These are phyloP conservation scores for Gadopsis marmoratus DNA, from an alignment of 2,797 vertebrate genomes.

Conservation along the genomic window DNA sequence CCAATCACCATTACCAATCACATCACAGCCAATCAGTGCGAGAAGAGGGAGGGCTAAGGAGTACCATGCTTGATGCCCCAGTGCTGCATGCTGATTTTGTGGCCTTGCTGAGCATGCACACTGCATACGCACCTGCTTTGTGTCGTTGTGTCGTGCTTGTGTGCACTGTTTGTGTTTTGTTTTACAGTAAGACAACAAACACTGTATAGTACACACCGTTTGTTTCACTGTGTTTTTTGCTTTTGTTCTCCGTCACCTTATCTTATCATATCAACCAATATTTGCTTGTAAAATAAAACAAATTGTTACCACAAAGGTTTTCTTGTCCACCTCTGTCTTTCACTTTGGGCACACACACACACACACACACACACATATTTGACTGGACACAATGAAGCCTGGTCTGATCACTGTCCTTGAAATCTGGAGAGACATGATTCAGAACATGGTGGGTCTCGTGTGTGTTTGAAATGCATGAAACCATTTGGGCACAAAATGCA, in stretches of 20 bases:
- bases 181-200: not conserved
- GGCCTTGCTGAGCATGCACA: constrained; percentile 68
- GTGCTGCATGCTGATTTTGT: constrained; percentile 75
- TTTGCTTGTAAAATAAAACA: not conserved
- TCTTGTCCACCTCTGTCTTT: constrained; percentile 13
- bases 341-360: constrained; percentile 5
- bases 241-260: not conserved
- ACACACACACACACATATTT: not conserved
- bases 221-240: constrained; percentile 24
- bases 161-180: constrained; percentile 35
- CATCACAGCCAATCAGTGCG: constrained; percentile 71
- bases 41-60: constrained; percentile 59
- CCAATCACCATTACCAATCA: constrained; percentile 80
- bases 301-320: not conserved
- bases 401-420: constrained; percentile 24
- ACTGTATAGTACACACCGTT: constrained; percentile 21
- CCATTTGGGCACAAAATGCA: constrained; percentile 34
- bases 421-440: constrained; percentile 42
- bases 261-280: not conserved
- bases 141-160: constrained; percentile 44
- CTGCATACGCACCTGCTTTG: constrained; percentile 32
- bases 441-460: constrained; percentile 27
- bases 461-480: constrained; percentile 69
- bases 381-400: constrained; percentile 15
- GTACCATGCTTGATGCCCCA: constrained; percentile 26